Percentiles rank a stretch among this genome's conserved stretches.
Evolutionary conservation across 2,888 invertebrate genomes (phyloP).

Genomic region (Saturnia pavonia): DNA sequence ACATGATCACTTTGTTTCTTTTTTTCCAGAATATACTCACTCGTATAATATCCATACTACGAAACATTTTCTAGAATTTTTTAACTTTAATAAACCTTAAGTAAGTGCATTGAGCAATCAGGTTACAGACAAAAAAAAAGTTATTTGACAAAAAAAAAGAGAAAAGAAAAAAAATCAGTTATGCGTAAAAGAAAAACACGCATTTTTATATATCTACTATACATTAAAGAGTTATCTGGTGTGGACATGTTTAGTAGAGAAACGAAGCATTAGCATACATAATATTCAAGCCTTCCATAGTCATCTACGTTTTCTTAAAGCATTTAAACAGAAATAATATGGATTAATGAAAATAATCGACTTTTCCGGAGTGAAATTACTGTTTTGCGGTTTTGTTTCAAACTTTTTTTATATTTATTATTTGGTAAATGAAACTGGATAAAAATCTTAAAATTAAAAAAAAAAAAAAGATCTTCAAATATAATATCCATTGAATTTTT

Average conservation of each 20-base stretch:
- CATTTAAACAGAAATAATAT: neutral
- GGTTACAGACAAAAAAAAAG: too few species aligned
- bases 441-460: too few species aligned
- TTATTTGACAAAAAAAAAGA: too few species aligned
- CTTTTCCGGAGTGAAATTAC: too few species aligned
- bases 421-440: too few species aligned
- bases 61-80: neutral
- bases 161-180: neutral
- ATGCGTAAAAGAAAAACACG: neutral
- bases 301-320: neutral
- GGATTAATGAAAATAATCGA: neutral
- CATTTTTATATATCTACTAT: neutral
- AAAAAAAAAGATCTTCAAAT: too few species aligned
- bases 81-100: neutral
- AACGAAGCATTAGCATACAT: neutral
- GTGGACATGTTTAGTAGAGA: neutral
- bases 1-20: conserved; percentile 12
- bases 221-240: neutral
- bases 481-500: too few species aligned
- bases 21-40: neutral
- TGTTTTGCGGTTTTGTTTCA: too few species aligned
- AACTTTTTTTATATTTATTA: too few species aligned
- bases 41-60: neutral
- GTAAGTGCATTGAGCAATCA: neutral
- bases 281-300: neutral